Percentiles rank a stretch among this genome's conserved stretches.
phyloP scores from a whole-genome alignment of 1,140 invertebrate species.

The Helicorthomorpha holstii region DNA sequence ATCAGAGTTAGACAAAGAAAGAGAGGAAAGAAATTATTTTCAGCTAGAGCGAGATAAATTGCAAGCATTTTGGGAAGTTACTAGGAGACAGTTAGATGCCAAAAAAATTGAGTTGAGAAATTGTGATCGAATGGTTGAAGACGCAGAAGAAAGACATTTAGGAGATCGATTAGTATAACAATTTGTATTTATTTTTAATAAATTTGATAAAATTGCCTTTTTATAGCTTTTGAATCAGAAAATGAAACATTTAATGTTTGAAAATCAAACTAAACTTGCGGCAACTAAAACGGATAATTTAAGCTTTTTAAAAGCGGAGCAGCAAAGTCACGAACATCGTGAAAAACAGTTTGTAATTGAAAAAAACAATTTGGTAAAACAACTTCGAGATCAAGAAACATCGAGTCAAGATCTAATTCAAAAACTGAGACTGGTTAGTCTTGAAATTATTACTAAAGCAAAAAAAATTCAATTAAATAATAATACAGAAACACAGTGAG shows the following conservation, averaged over 20 bases:
- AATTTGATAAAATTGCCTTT: not conserved
- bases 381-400: constrained; percentile 51
- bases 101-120: constrained; percentile 45
- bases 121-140: constrained; percentile 75
- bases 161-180: constrained; percentile 33
- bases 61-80: constrained; percentile 85
- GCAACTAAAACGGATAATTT: constrained; percentile 57
- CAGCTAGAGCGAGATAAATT: constrained; percentile 89
- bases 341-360: constrained; percentile 60
- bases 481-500: constrained; percentile 32
- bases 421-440: constrained; percentile 38
- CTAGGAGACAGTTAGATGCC: constrained; percentile 64
- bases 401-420: constrained; percentile 45
- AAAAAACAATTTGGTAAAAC: constrained; percentile 51
- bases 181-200: not conserved
- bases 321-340: constrained; percentile 51
- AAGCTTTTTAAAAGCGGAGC: constrained; percentile 50
- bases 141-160: constrained; percentile 67
- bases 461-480: too few species aligned
- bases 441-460: not conserved
- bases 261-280: constrained; percentile 66
- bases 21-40: constrained; percentile 88
- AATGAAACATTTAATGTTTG: constrained; percentile 79
- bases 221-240: constrained; percentile 61
- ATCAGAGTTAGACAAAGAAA: constrained; percentile 78